Conservation (phyloP, 2,888 invertebrate genomes). For the Exephanes ischioxanthus region DNA sequence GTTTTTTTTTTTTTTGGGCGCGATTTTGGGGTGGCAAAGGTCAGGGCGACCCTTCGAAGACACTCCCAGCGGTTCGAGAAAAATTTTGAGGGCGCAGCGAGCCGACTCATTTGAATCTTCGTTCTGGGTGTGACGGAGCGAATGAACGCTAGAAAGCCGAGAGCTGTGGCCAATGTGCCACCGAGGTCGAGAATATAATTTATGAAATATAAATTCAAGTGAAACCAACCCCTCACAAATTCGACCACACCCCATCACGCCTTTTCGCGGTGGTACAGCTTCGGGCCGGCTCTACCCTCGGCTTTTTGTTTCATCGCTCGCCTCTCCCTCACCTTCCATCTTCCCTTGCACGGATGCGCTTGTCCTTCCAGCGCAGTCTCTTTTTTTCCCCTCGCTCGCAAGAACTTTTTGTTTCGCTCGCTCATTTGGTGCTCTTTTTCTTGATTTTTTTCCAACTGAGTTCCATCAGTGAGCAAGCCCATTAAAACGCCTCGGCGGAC, state of each 20-base stretch:
- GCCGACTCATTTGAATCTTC: conserved; percentile 70
- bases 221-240: conserved; percentile 79
- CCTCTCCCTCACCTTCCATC: conserved; percentile 57
- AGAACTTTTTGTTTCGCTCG: conserved; percentile 41
- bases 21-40: conserved; percentile 3
- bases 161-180: conserved; percentile 36
- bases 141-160: conserved; percentile 33
- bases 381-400: conserved; percentile 18
- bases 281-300: conserved; percentile 61
- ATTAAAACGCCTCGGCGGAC: conserved; percentile 73
- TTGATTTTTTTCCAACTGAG: conserved; percentile 56
- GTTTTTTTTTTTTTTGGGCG: background rate
- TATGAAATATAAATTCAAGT: conserved; percentile 72
- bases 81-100: conserved; percentile 2
- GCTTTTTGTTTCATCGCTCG: conserved; percentile 67
- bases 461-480: conserved; percentile 68
- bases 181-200: conserved; percentile 66
- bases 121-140: conserved; percentile 68
- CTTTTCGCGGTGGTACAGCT: conserved; percentile 69
- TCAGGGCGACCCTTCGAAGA: conserved; percentile 18
- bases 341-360: conserved; percentile 46
- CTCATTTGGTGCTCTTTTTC: conserved; percentile 33
- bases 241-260: conserved; percentile 83
- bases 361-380: conserved; percentile 36
- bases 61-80: conserved; percentile 19